These are phyloP conservation scores for Antechinus stuartii DNA, from an alignment of 2,113 vertebrate genomes.

Conservation along the genomic window DNA sequence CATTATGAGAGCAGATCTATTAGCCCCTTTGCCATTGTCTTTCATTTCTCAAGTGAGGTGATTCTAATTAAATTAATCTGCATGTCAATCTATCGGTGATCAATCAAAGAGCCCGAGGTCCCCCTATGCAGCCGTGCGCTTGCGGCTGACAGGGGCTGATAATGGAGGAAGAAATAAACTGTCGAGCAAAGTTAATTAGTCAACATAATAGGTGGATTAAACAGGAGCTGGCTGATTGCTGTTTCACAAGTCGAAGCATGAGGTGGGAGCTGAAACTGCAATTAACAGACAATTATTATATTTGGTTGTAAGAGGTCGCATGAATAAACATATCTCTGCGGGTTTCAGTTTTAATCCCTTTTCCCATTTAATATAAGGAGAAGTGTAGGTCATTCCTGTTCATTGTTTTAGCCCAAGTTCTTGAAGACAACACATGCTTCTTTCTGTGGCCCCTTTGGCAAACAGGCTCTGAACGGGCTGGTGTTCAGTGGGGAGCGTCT, in stretches of 20 bases:
- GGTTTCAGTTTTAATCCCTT: slow-evolving; percentile 86
- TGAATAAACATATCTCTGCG: slow-evolving; percentile 90
- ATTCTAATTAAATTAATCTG: slow-evolving; percentile 95
- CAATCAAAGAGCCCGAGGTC: slow-evolving; percentile 88
- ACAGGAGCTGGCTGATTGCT: slow-evolving; percentile 87
- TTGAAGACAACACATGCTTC: slow-evolving; percentile 50
- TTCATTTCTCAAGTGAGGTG: slow-evolving; percentile 93
- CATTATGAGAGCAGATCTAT: slow-evolving; percentile 91
- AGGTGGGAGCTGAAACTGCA: slow-evolving; percentile 87
- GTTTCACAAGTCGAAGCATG: slow-evolving; percentile 87
- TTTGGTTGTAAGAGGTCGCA: slow-evolving; percentile 91
- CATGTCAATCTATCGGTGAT: slow-evolving; percentile 94
- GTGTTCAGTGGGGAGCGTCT: background rate
- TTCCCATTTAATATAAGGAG: slow-evolving; percentile 85
- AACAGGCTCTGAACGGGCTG: slow-evolving; percentile 26
- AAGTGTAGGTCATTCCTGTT: slow-evolving; percentile 88
- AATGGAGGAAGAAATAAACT: slow-evolving; percentile 92
- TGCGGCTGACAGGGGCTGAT: slow-evolving; percentile 91
- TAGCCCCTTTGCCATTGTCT: slow-evolving; percentile 90
- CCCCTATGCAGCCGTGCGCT: slow-evolving; percentile 84
- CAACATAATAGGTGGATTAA: slow-evolving; percentile 94
- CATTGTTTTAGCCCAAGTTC: slow-evolving; percentile 85
- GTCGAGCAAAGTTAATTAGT: slow-evolving; percentile 92
- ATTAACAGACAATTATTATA: slow-evolving; percentile 93
- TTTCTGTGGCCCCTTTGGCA: slow-evolving; percentile 48